Base-by-base conservation (phyloP, 1,140 invertebrate species). In the Neodiprion pinetum region DNA sequence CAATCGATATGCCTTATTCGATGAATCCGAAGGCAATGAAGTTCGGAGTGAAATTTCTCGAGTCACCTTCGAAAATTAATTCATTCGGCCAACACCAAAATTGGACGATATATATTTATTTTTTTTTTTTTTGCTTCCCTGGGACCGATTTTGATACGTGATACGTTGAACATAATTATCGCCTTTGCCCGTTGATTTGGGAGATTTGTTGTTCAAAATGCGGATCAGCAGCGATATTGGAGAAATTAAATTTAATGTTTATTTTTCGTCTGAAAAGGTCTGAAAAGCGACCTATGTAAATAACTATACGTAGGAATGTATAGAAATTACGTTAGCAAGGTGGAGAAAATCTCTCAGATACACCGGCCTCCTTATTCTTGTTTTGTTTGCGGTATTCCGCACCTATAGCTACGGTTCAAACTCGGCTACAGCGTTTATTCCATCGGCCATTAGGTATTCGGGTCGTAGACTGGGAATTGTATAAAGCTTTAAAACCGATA, bases 391-490 rank as follows among this genome's bases (percentile, higher is more conserved):
- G 28, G 5, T 40, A 40, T 40, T 40, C 28, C 5, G 28, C 28
- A 40, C n/a, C 53, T 9, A 17, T 61, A 61, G 9, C 53, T 61
- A 17, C 53, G 53, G 53, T 61, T 61, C 53, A 61, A 61, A 61
- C 53, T 61, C 53, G 3, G 53, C 53, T 61, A 61, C 53, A 12
- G 53, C 53, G n/a, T 61, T 61, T 40, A 40, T 61, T 61, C 53
- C 53, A 61, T 61, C 53, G 53, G 9, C 53, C 53, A 61, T 61
- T 61, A 61, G 53, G 53, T 61, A 61, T 61, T 61, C 53, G 9
- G 53, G 53, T 61, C 53, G 53, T 14, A 12, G 53, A 61, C n/a
- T 61, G 53, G 11, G 53, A 61, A 61, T 61, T 61, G 53, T 61
- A 61, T 17, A 61, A 61, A 61, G 53, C 53, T 9, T 61, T 9